These are phyloP conservation scores for Gandaritis pyraliata DNA, from an alignment of 2,888 invertebrate species.

Conservation along the genomic window DNA sequence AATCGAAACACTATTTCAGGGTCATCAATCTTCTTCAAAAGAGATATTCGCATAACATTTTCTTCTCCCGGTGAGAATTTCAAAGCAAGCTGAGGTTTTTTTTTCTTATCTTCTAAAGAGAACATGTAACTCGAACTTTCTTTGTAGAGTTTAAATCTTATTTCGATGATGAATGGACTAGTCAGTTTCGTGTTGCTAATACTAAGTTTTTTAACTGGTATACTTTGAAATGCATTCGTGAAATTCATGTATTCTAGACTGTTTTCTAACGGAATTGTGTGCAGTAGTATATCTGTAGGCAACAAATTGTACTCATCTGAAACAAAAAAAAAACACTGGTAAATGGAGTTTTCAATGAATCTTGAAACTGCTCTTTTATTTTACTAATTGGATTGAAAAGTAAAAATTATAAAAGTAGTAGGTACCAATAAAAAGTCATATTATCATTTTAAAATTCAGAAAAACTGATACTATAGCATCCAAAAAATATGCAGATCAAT, in stretches of 20 bases:
- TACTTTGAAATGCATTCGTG: constrained; percentile 19
- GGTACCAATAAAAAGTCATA: no score
- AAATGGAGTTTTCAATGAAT: no score
- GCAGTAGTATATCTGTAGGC: constrained; percentile 21
- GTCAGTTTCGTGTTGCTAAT: constrained; percentile 41
- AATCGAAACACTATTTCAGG: constrained; percentile 3
- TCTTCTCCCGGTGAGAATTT: constrained; percentile 44
- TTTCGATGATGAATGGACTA: constrained; percentile 58
- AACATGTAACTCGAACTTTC: constrained; percentile 55
- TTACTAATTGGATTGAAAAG: no score
- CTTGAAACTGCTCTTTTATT: no score
- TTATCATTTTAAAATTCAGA: no score
- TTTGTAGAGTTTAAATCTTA: constrained; percentile 52
- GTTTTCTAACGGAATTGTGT: constrained; percentile 6
- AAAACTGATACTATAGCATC: no score
- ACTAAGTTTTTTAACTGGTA: constrained; percentile 37
- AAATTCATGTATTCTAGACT: constrained; percentile 23
- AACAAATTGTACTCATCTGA: constrained; percentile 54
- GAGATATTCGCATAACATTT: constrained; percentile 11
- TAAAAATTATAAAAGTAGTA: no score
- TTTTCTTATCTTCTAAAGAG: constrained; percentile 50
- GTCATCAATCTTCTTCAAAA: constrained; percentile 14
- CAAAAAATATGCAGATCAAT: no score
- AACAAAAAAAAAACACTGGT: constrained; percentile 44
- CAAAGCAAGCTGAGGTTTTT: constrained; percentile 46